Evolutionary conservation across 2,113 vertebrate species (phyloP), one percentile per base, ranked within the genome.

Genomic region (Machaerirhynchus nigripectus): DNA sequence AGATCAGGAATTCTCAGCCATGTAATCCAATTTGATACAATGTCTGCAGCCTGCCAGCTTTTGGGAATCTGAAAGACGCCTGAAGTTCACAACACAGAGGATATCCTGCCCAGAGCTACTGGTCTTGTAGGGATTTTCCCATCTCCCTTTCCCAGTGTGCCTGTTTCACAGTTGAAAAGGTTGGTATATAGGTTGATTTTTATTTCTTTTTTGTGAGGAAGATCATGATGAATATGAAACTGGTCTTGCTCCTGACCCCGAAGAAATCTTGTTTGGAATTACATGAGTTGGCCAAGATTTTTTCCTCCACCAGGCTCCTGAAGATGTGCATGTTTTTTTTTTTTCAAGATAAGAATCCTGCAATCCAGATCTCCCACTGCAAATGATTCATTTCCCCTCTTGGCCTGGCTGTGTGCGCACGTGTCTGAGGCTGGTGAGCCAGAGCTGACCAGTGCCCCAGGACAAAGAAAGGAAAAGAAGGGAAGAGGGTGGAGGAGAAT

Each of bases 11-110:
- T 89, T 31, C 86, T 89, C 78, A 89, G 57, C 44, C 71, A 13
- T 94, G 59, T 95, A 96, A 97, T 95, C 95, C 90, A 84, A 89
- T 90, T 92, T 90, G 90, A 49, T 92, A 87, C 57, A 90, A 93
- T 56, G 64, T 71, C 90, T 90, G 42, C 56, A 71, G 73, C 57
- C 57, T 83, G 74, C 40, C 77, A 93, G 74, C 60, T 70, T 75
- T 85, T 1, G 3, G 86, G 73, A 93, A 56, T 53, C 56, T 71
- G 60, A 81, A 81, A 92, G 76, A 86, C 71, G 85, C 87, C 71
- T 88, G 55, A 70, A 93, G 42, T 40, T 88, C 68, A 64, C 69
- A 44, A 24, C 60, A 68, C 30, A 71, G 92, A 80, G 86, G 56
- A 88, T 86, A 56, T 71, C 79, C 76, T 75, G 37, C 65, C 64